These are phyloP conservation scores for Aphelenchoides bicaudatus DNA, from an alignment of 2,888 invertebrate genomes.

Conservation along the genomic window DNA sequence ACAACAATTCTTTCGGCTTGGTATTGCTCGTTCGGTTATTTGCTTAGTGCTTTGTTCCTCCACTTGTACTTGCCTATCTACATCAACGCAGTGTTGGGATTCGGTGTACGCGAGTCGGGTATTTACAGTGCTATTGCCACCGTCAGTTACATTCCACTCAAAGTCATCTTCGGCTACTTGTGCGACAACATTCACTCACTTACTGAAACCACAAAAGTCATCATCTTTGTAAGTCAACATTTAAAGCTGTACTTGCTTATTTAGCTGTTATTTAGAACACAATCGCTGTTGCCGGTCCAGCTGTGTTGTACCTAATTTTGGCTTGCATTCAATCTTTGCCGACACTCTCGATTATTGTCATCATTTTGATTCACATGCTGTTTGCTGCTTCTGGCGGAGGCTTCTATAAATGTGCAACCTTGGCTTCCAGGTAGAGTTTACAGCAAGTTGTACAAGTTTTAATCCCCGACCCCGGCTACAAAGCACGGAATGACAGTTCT, in stretches of 20 bases:
- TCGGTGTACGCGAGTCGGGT: slow-evolving; percentile 28
- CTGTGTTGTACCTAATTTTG: slow-evolving; percentile 36
- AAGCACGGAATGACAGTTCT: too few species aligned
- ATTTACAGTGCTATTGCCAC: slow-evolving; percentile 24
- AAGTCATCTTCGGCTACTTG: slow-evolving; percentile 28
- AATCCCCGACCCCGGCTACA: too few species aligned
- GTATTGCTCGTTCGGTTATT: slow-evolving; percentile 44
- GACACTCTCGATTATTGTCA: slow-evolving; percentile 8
- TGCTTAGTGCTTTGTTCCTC: slow-evolving; percentile 39
- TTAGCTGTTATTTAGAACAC: slow-evolving; percentile 46
- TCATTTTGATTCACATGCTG: slow-evolving; percentile 24
- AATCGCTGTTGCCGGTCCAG: slow-evolving; percentile 43
- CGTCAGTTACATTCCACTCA: slow-evolving; percentile 27
- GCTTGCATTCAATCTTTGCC: slow-evolving; percentile 25
- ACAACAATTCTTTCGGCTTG: slow-evolving; percentile 39
- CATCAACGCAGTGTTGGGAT: slow-evolving; percentile 35
- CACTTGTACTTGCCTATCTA: slow-evolving; percentile 45
- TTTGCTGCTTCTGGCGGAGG: slow-evolving; percentile 40
- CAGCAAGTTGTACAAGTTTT: slow-evolving; percentile 3
- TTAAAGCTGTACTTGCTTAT: background rate
- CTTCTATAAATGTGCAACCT: slow-evolving; percentile 28
- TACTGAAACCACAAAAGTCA: slow-evolving; percentile 29
- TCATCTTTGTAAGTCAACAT: slow-evolving; percentile 32
- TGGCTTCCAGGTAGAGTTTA: slow-evolving; percentile 14
- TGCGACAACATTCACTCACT: slow-evolving; percentile 30